phyloP scores from a whole-genome alignment of 2,888 invertebrate species.

The Leucophora obtusa region DNA sequence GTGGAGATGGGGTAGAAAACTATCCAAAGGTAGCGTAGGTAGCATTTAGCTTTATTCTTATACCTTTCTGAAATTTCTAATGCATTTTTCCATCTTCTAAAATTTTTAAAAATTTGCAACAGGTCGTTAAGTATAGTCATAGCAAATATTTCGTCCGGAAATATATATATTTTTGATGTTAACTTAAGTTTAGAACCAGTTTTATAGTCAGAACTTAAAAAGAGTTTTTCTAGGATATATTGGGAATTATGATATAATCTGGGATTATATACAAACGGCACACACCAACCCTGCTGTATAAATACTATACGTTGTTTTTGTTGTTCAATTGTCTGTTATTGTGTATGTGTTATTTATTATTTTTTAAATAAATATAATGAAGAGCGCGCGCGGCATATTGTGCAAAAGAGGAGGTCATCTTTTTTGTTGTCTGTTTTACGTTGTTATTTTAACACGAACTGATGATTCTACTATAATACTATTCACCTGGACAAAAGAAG shows the following conservation, averaged over 20 bases:
- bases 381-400: constrained; percentile 40
- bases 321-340: constrained; percentile 22
- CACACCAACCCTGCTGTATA: constrained; percentile 10
- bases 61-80: no score
- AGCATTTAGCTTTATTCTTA: no score
- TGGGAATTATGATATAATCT: not conserved
- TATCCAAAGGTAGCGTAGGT: no score
- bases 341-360: constrained; percentile 29
- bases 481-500: not conserved
- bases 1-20: no score
- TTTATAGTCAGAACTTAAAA: no score
- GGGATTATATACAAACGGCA: not conserved
- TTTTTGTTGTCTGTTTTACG: constrained; percentile 35
- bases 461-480: constrained; percentile 8
- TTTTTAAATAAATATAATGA: constrained; percentile 20
- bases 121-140: no score
- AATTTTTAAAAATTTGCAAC: no score
- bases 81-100: no score
- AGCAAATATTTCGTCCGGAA: no score
- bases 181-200: no score
- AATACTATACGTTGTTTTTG: constrained; percentile 17
- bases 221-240: not conserved
- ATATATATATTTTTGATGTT: no score
- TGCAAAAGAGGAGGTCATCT: constrained; percentile 55
- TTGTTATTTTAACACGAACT: constrained; percentile 46